Evolutionary conservation across 2,113 vertebrate genomes (phyloP).

Genomic region (Scalopus aquaticus): DNA sequence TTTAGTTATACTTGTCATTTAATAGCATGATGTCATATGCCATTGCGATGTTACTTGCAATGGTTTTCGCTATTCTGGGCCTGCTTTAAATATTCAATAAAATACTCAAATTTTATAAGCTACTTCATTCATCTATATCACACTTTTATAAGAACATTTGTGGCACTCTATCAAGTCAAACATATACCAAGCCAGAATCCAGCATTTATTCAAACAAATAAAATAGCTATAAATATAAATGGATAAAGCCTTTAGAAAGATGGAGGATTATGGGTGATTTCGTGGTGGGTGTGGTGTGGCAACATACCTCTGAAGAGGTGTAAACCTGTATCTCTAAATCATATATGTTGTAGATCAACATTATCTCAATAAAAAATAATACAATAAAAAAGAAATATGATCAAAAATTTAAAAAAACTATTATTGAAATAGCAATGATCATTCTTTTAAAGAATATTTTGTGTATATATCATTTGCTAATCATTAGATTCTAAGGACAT

Average conservation of each 20-base stretch:
- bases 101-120: background rate
- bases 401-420: background rate
- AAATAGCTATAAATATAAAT: conserved; percentile 1
- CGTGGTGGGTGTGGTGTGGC: no score
- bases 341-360: no score
- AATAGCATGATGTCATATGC: background rate
- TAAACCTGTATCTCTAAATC: no score
- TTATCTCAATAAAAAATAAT: no score
- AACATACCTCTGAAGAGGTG: no score
- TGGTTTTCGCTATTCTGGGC: background rate
- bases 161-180: conserved; percentile 44
- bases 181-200: background rate
- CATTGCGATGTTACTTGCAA: background rate
- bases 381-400: background rate
- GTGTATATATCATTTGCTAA: background rate
- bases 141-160: background rate
- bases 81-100: background rate
- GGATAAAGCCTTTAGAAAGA: background rate
- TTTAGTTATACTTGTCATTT: background rate
- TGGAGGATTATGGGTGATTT: no score
- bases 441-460: conserved; percentile 21
- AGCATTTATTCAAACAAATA: background rate
- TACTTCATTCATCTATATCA: background rate
- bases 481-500: background rate
- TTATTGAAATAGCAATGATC: background rate